phyloP scores from a whole-genome alignment of 2,113 vertebrate genomes.

The Cyprinodon variegatus region DNA sequence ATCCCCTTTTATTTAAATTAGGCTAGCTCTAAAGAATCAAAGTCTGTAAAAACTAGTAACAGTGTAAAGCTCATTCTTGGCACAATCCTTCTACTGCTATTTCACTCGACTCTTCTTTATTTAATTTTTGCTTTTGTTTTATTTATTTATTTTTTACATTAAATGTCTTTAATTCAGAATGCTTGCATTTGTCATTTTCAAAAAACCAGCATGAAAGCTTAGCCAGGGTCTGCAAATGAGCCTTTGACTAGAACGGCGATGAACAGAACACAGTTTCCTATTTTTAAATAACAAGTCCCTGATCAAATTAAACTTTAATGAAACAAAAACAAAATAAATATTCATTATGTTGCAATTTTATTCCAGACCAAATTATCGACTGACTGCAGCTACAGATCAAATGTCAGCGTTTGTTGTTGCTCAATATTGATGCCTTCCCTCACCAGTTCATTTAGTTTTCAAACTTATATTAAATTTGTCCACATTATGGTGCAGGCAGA shows the following conservation, averaged over 20 bases:
- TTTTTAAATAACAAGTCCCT: not conserved
- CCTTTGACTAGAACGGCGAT: not conserved
- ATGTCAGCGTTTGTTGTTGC: slow-evolving; percentile 14
- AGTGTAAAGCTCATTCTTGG: too few species aligned
- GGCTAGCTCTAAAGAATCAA: too few species aligned
- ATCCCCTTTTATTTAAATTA: too few species aligned
- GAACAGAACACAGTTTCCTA: not conserved
- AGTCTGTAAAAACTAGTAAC: too few species aligned
- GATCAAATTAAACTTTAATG: not conserved
- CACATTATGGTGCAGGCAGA: slow-evolving; percentile 3
- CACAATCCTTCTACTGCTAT: too few species aligned
- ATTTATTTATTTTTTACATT: too few species aligned
- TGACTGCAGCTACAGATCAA: slow-evolving; percentile 26
- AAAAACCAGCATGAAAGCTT: too few species aligned
- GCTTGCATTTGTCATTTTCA: too few species aligned
- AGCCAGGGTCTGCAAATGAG: not conserved
- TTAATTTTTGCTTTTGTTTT: too few species aligned
- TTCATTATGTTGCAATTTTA: slow-evolving; percentile 1
- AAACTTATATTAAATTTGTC: slow-evolving; percentile 16
- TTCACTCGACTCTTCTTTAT: too few species aligned
- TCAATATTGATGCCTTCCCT: slow-evolving; percentile 10
- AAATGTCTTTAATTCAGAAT: too few species aligned
- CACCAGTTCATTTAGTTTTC: slow-evolving; percentile 27
- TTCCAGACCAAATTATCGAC: slow-evolving; percentile 31
- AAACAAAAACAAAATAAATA: not conserved